Conservation (phyloP, 1,140 invertebrate genomes). For the Drosophila paulistorum region DNA sequence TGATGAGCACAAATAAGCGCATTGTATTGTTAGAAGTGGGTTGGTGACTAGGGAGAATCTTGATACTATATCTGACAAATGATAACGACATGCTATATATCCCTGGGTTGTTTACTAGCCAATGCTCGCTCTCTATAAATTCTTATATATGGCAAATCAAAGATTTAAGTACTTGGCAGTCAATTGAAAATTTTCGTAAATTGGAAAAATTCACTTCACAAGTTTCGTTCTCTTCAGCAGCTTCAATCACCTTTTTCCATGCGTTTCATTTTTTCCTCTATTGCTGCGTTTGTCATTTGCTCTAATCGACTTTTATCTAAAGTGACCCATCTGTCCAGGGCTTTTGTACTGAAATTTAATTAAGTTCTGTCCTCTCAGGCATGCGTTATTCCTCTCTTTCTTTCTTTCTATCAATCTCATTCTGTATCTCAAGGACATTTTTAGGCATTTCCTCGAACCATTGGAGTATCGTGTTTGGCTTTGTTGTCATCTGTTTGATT, state of each 20-base stretch:
- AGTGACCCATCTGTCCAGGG: slow-evolving; percentile 25
- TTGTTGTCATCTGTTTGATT: slow-evolving; percentile 1
- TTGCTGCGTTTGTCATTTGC: slow-evolving; percentile 17
- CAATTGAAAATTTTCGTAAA: slow-evolving; percentile 30
- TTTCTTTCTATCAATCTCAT: background rate
- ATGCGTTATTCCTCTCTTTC: background rate
- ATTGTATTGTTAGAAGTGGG: background rate
- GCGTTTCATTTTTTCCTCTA: background rate
- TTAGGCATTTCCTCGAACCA: background rate
- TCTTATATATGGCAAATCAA: background rate
- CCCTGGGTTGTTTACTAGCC: slow-evolving; percentile 51
- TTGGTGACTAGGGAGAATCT: too few relatives aligned
- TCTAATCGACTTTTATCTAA: slow-evolving; percentile 19
- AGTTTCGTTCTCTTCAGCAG: background rate
- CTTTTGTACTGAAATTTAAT: slow-evolving; percentile 22
- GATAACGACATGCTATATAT: slow-evolving; percentile 57
- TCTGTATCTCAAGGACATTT: background rate
- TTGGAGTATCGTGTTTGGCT: background rate
- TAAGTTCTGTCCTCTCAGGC: slow-evolving; percentile 18
- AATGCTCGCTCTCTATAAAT: slow-evolving; percentile 26
- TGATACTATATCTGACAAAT: slow-evolving; percentile 42
- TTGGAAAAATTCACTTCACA: slow-evolving; percentile 36
- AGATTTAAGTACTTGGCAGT: background rate
- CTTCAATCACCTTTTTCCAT: background rate
- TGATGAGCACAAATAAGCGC: slow-evolving; percentile 40